phyloP scores from a whole-genome alignment of 2,888 invertebrate species.

The Deroplatys truncata region DNA sequence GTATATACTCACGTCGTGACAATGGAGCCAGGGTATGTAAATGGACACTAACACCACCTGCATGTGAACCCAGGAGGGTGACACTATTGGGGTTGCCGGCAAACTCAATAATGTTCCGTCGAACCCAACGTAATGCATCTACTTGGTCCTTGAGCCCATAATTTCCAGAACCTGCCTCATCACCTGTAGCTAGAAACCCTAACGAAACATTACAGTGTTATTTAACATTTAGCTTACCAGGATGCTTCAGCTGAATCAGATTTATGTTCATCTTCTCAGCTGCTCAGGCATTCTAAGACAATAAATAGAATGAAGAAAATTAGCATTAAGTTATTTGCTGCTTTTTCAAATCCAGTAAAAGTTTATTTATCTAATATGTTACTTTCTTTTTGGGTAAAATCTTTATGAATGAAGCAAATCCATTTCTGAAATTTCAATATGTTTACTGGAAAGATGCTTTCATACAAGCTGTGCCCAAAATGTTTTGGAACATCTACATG shows the following conservation, averaged over 20 bases:
- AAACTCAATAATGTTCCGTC: constrained; percentile 27
- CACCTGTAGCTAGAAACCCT: constrained; percentile 30
- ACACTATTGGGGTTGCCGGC: constrained; percentile 29
- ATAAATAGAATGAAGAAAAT: too few species aligned
- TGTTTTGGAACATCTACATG: too few species aligned
- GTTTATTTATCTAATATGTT: too few species aligned
- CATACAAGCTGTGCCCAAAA: too few species aligned
- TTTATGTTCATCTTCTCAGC: neutral
- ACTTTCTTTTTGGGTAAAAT: too few species aligned
- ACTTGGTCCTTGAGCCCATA: constrained; percentile 31
- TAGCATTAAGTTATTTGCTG: too few species aligned
- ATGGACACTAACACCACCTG: constrained; percentile 30
- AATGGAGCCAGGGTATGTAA: constrained; percentile 16
- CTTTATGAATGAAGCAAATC: too few species aligned
- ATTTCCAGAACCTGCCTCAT: constrained; percentile 26
- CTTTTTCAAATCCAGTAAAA: too few species aligned
- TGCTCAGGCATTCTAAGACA: too few species aligned
- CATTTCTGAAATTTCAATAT: too few species aligned
- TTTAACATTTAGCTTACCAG: neutral
- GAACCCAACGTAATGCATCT: constrained; percentile 28
- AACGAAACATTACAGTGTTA: neutral
- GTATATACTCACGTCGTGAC: constrained; percentile 5
- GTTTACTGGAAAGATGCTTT: too few species aligned
- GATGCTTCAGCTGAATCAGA: neutral
- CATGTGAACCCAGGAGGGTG: constrained; percentile 28